phyloP scores from a whole-genome alignment of 2,113 vertebrate genomes.

The Pipa parva region DNA sequence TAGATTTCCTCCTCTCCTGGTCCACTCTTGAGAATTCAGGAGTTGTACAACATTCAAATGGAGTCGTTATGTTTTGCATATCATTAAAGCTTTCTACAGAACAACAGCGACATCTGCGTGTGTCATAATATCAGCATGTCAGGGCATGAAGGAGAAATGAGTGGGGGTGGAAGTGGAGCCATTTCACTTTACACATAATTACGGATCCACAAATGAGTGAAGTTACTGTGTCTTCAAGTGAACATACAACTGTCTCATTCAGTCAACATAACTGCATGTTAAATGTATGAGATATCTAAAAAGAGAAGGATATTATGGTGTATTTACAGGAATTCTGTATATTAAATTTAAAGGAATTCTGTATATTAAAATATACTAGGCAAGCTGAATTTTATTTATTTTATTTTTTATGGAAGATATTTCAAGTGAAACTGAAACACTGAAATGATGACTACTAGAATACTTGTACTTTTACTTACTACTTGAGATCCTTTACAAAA shows the following conservation, averaged over 20 bases:
- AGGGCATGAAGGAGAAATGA: conserved; percentile 45
- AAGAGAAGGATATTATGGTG: too few relatives aligned
- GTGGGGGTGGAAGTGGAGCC: conserved; percentile 58
- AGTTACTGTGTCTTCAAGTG: background rate
- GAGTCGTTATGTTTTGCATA: conserved; percentile 76
- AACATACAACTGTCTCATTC: background rate
- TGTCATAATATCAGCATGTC: conserved; percentile 61
- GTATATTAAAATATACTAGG: too few relatives aligned
- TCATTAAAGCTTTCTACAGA: conserved; percentile 86
- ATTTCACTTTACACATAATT: background rate
- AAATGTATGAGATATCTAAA: background rate
- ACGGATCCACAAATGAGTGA: background rate
- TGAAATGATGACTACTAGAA: too few relatives aligned
- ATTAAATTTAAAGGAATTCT: too few relatives aligned
- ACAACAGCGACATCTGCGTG: conserved; percentile 99
- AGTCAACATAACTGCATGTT: background rate
- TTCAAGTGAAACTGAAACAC: too few relatives aligned
- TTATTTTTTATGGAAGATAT: too few relatives aligned
- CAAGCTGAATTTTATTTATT: too few relatives aligned
- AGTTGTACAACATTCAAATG: conserved; percentile 59
- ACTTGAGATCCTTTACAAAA: too few relatives aligned
- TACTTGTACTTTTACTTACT: too few relatives aligned
- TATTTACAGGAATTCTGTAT: too few relatives aligned
- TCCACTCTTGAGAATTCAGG: conserved; percentile 54
- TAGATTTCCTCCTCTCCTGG: conserved; percentile 48